phyloP scores from a whole-genome alignment of 2,797 vertebrate species.

The Poeciliopsis paucimaculata region DNA sequence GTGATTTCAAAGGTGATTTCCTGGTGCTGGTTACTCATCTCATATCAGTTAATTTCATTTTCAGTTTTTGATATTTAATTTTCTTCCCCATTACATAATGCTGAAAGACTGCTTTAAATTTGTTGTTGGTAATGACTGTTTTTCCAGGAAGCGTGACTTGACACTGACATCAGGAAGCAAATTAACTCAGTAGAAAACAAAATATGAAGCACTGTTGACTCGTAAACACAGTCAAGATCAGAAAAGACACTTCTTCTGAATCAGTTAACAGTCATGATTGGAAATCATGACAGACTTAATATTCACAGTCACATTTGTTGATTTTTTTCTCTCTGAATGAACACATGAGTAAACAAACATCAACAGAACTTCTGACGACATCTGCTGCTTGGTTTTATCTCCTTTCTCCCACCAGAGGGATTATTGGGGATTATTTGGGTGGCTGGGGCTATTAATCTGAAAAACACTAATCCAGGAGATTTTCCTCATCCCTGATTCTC shows the following conservation, averaged over 20 bases:
- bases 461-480: constrained; percentile 70
- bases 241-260: constrained; percentile 26
- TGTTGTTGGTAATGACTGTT: neutral
- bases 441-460: constrained; percentile 63
- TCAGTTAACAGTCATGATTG: constrained; percentile 24
- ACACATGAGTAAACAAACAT: constrained; percentile 43
- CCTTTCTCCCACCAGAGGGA: constrained; percentile 34
- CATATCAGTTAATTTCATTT: constrained; percentile 46
- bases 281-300: constrained; percentile 7
- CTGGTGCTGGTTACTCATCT: constrained; percentile 34
- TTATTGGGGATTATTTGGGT: constrained; percentile 73
- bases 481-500: constrained; percentile 58
- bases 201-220: neutral
- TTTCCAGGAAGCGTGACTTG: constrained; percentile 2
- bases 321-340: constrained; percentile 25
- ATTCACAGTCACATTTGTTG: neutral
- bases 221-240: neutral
- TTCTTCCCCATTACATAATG: neutral
- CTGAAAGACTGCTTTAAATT: neutral
- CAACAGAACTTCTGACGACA: constrained; percentile 28
- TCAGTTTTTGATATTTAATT: constrained; percentile 22
- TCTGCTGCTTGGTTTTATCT: constrained; percentile 28
- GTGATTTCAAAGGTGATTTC: constrained; percentile 13
- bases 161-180: neutral
- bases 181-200: constrained; percentile 2